Evolutionary conservation across 1,140 invertebrate genomes (phyloP).

Genomic region (Triops longicaudatus): DNA sequence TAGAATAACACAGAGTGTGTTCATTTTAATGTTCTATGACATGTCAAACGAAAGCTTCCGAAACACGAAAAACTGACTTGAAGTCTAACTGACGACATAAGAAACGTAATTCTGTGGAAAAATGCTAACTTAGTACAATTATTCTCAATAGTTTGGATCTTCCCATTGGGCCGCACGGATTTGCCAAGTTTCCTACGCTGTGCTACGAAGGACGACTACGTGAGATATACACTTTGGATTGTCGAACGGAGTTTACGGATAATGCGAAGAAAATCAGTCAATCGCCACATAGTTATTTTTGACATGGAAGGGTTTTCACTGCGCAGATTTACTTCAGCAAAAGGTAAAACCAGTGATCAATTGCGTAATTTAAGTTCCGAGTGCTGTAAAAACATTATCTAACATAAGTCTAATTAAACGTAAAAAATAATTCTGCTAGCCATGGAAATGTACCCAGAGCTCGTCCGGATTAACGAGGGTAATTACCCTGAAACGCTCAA

Average conservation of each 20-base stretch:
- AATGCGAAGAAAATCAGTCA: conserved; percentile 49
- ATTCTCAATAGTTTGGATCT: conserved; percentile 19
- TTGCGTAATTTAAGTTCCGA: too few relatives aligned
- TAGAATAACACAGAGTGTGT: too few relatives aligned
- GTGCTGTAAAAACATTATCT: conserved; percentile 10
- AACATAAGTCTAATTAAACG: background rate
- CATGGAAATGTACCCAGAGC: conserved; percentile 33
- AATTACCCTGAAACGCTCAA: conserved; percentile 39
- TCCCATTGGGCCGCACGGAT: conserved; percentile 40
- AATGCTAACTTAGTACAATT: too few relatives aligned
- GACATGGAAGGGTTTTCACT: conserved; percentile 79
- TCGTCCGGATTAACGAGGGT: conserved; percentile 42
- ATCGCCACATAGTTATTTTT: conserved; percentile 61
- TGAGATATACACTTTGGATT: conserved; percentile 51
- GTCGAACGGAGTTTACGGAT: conserved; percentile 45
- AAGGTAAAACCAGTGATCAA: conserved; percentile 50
- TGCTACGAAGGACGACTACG: conserved; percentile 58
- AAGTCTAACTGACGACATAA: too few relatives aligned
- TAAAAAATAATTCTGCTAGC: background rate
- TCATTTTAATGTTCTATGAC: too few relatives aligned
- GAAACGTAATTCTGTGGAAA: too few relatives aligned
- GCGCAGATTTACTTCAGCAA: conserved; percentile 72
- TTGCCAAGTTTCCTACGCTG: conserved; percentile 71
- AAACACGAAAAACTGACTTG: too few relatives aligned
- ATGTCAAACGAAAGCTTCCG: too few relatives aligned